phyloP scores from a whole-genome alignment of 2,113 vertebrate species.

The Pterophyllum scalare region DNA sequence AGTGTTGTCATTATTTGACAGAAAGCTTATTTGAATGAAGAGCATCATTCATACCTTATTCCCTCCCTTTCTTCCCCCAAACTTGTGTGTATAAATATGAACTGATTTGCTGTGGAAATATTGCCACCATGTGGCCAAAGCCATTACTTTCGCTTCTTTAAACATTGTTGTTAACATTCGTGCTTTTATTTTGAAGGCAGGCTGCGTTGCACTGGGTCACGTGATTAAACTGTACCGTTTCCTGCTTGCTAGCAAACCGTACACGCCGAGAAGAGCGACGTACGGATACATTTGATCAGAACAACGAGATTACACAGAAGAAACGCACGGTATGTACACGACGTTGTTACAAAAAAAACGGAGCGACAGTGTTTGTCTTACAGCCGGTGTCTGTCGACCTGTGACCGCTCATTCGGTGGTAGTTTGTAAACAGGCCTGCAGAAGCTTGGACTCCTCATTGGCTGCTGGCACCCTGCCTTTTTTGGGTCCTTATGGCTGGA shows the following conservation, averaged over 20 bases:
- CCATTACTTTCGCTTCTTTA: not conserved
- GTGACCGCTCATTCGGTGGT: not conserved
- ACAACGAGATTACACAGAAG: too few species aligned
- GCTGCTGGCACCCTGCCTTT: not conserved
- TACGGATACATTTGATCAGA: not conserved
- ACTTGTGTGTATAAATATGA: too few species aligned
- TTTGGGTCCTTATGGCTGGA: not conserved
- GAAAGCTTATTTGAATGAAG: not conserved
- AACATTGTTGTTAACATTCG: not conserved
- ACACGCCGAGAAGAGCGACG: not conserved
- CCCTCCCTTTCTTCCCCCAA: not conserved
- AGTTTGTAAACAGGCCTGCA: not conserved
- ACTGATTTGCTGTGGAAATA: too few species aligned
- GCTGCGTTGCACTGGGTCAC: too few species aligned
- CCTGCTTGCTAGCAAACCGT: too few species aligned
- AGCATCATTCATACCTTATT: not conserved
- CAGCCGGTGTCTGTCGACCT: not conserved
- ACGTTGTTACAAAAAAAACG: not conserved
- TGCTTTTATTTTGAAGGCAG: conserved; percentile 29
- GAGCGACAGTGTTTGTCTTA: fast-evolving
- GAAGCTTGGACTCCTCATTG: not conserved
- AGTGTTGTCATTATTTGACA: not conserved
- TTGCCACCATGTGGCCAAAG: too few species aligned
- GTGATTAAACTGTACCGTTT: not conserved
- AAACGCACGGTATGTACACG: conserved; percentile 23